Conservation (phyloP, 1,140 invertebrate species). For the Pantala flavescens region DNA sequence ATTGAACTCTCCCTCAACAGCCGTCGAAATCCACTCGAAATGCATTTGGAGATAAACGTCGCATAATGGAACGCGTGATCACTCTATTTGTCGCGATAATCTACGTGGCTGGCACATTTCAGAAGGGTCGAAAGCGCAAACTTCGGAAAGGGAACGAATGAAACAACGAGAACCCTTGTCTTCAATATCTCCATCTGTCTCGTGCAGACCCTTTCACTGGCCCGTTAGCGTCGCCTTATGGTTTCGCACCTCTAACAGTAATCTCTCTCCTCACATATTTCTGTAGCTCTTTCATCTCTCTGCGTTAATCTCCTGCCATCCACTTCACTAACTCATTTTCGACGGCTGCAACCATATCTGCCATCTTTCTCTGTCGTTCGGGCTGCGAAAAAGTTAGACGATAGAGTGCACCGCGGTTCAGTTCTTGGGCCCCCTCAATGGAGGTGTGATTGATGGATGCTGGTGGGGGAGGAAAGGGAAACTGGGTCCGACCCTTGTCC, state of each 20-base stretch:
- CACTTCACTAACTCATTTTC: neutral
- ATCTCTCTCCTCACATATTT: too few species aligned
- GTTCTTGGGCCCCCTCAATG: neutral
- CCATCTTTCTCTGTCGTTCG: neutral
- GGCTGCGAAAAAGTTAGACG: neutral
- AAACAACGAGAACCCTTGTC: too few species aligned
- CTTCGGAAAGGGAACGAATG: too few species aligned
- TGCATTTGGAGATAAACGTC: too few species aligned
- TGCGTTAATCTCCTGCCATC: too few species aligned
- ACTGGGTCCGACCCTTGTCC: neutral
- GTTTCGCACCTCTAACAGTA: neutral
- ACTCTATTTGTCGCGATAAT: too few species aligned
- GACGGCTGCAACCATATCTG: neutral
- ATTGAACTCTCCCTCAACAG: too few species aligned
- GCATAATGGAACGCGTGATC: too few species aligned
- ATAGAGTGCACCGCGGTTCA: neutral
- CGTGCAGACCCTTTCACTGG: neutral
- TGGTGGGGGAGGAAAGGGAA: neutral
- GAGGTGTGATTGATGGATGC: neutral
- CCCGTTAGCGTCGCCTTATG: neutral
- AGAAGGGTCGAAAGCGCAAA: too few species aligned
- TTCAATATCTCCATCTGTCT: neutral
- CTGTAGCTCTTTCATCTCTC: too few species aligned
- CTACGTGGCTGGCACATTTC: too few species aligned
- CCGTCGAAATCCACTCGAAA: too few species aligned